Conservation (phyloP, 2,888 invertebrate genomes). For the Vanessa cardui region DNA sequence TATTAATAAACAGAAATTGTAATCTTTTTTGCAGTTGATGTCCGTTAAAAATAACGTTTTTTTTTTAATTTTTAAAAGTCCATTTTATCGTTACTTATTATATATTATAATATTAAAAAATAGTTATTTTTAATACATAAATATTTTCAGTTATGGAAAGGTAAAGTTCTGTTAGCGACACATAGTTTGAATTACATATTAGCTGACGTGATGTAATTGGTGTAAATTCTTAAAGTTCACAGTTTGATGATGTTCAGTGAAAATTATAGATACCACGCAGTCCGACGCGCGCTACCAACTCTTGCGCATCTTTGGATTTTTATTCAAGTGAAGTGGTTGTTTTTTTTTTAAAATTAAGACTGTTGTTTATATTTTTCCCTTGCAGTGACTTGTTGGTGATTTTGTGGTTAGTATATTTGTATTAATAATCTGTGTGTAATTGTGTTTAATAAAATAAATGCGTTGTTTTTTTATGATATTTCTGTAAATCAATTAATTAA, state of each 20-base stretch:
- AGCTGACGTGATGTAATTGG: not conserved
- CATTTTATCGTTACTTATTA: too few relatives aligned
- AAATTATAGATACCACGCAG: conserved; percentile 27
- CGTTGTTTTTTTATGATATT: too few relatives aligned
- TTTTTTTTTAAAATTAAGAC: not conserved
- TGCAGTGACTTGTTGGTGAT: not conserved
- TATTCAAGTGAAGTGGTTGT: not conserved
- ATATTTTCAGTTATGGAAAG: not conserved
- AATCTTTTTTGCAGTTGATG: too few relatives aligned
- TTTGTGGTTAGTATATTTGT: not conserved
- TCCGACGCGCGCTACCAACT: conserved; percentile 32
- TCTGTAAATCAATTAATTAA: too few relatives aligned
- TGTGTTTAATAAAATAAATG: too few relatives aligned
- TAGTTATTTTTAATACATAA: too few relatives aligned
- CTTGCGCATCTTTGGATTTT: conserved; percentile 31
- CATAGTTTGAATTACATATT: conserved; percentile 3
- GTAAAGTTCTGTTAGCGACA: not conserved
- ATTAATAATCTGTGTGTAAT: too few relatives aligned
- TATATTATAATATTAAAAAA: too few relatives aligned
- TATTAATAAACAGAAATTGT: too few relatives aligned
- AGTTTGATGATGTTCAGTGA: conserved; percentile 23
- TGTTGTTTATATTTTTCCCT: not conserved
- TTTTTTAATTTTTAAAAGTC: too few relatives aligned
- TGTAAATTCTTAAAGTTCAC: conserved; percentile 13
- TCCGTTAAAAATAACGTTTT: too few relatives aligned